Conservation (phyloP, 2,113 vertebrate genomes). For the Corythornis vintsioides region DNA sequence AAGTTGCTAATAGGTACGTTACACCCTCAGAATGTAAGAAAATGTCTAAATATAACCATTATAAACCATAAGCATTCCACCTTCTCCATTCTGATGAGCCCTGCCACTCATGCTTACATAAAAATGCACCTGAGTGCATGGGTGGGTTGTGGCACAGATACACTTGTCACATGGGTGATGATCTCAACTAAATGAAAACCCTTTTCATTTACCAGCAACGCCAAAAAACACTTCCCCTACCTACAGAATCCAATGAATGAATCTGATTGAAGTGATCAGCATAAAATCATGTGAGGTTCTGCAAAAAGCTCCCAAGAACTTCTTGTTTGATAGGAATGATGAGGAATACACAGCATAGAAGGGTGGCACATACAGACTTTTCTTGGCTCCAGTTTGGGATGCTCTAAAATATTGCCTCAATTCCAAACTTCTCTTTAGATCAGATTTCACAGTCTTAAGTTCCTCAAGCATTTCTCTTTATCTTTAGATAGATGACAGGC, state of each 20-base stretch:
- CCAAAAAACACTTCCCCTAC: not conserved
- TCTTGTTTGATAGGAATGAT: not conserved
- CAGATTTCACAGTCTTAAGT: not conserved
- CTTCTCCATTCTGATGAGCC: not conserved
- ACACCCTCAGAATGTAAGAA: not conserved
- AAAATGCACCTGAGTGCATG: not conserved
- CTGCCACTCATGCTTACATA: not conserved
- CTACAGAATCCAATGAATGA: not conserved
- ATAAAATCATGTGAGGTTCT: not conserved
- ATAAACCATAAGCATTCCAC: not conserved
- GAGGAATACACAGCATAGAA: not conserved
- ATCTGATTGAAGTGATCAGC: not conserved
- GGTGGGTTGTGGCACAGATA: constrained; percentile 19
- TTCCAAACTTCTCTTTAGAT: not conserved
- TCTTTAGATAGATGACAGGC: constrained; percentile 34
- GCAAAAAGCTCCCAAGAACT: not conserved
- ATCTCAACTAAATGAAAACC: not conserved
- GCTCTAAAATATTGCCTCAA: not conserved
- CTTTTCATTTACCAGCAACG: not conserved
- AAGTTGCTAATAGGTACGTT: not conserved
- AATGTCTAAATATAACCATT: constrained; percentile 14
- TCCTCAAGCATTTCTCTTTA: not conserved
- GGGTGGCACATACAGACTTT: not conserved
- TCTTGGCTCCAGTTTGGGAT: not conserved
- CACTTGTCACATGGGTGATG: not conserved